Percentiles rank a stretch among this genome's conserved stretches.
Evolutionary conservation across 2,797 vertebrate genomes (phyloP).

Genomic region (Aplochiton taeniatus): DNA sequence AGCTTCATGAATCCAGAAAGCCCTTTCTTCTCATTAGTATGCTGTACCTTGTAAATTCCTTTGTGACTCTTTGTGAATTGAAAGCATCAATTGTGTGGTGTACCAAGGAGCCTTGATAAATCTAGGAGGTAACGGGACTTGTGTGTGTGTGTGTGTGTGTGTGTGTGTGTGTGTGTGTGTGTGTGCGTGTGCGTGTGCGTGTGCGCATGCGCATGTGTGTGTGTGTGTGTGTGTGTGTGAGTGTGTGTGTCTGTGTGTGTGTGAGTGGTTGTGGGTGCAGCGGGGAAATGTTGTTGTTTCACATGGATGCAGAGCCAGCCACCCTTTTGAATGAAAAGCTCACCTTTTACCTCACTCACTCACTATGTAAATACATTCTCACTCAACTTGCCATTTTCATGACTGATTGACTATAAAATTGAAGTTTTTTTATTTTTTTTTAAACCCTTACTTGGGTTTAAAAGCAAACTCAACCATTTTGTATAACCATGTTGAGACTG

Average conservation of each 20-base stretch:
- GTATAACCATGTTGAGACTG: conserved; percentile 26
- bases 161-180: too few species aligned
- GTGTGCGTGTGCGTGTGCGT: too few species aligned
- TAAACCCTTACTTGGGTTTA: conserved; percentile 38
- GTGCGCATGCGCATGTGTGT: background rate
- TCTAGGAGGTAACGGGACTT: conserved; percentile 29
- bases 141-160: too few species aligned
- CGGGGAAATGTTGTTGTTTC: conserved; percentile 32
- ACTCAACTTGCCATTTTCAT: conserved; percentile 39
- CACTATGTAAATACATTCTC: conserved; percentile 45
- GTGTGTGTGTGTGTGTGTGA: background rate
- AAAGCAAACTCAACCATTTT: conserved; percentile 31
- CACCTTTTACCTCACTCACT: conserved; percentile 22
- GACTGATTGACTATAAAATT: conserved; percentile 58
- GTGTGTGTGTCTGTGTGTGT: background rate
- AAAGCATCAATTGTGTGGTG: conserved; percentile 67
- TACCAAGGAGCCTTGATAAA: conserved; percentile 54
- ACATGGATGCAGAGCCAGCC: conserved; percentile 29
- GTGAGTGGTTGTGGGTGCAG: conserved; percentile 23
- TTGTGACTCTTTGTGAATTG: conserved; percentile 69
- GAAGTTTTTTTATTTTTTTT: conserved; percentile 17
- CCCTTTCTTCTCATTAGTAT: conserved; percentile 61
- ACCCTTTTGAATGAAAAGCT: conserved; percentile 39
- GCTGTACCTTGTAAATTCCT: conserved; percentile 68
- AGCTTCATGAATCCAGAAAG: conserved; percentile 62